Evolutionary conservation across 2,888 invertebrate genomes (phyloP), one percentile per base, ranked within the genome.

Genomic region (Oscheius sp.): DNA sequence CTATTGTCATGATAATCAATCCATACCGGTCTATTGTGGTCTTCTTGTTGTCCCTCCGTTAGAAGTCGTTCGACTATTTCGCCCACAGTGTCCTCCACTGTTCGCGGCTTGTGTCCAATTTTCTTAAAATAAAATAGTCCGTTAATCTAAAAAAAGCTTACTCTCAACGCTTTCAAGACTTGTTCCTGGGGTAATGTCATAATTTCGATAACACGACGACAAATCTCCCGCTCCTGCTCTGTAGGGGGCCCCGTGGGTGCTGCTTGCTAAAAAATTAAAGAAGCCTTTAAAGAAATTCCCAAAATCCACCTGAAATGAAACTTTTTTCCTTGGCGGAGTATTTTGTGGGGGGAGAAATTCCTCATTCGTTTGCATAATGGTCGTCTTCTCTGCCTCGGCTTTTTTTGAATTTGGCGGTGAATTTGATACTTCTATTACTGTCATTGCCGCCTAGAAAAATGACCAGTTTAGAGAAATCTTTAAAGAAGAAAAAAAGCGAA

Each of bases 371-470:
- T 2, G 2, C 49, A 35, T 35, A 9, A 35, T 35, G 3, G 35
- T 35, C 9, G 35, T 35, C 49, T 25, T 55, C 21, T 23, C 25
- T 6, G 25, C 52, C 23, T 66, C 66, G 2, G 66, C 27, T 27
- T 61, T 43, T 25, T 21, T 52, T n/a, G 23, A 27, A 35, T 52
- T 66, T 35, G 46, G 61, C 29, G 64, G 64, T 9, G 64, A 25
- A 23, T 21, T 46, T 27, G 66, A 18, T 1, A 66, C 29, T 66
- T 66, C 66, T 9, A 66, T 66, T 66, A 66, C 29, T 16, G 66
- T 66, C 66, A 66, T 66, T 6, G 7, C 13, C 53, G n/a, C 46
- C 64, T 66, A 49, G n/a, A 66, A 66, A 49, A 64, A 16, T 64
- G 21, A 3, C n/a, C n/a, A n/a, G n/a, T n/a, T n/a, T n/a, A 27